Evolutionary conservation across 2,113 vertebrate genomes (phyloP).

Genomic region (Passer domesticus): DNA sequence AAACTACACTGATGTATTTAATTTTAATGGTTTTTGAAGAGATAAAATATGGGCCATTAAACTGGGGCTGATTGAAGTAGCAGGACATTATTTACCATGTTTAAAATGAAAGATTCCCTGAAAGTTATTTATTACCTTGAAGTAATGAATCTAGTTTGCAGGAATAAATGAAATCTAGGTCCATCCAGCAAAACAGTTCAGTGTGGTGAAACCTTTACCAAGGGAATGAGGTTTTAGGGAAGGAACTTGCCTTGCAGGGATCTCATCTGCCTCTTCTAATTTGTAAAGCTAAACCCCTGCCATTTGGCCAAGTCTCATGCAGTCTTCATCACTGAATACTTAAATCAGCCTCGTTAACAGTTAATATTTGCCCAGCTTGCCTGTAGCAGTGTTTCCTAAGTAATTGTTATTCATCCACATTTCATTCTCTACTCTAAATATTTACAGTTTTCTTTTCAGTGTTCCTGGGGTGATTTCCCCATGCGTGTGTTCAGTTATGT

Average conservation of each 20-base stretch:
- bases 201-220: not conserved
- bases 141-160: not conserved
- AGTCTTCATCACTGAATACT: not conserved
- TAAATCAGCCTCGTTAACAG: not conserved
- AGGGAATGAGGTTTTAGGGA: not conserved
- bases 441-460: not conserved
- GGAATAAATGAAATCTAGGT: not conserved
- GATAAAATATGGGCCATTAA: not conserved
- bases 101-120: conserved; percentile 9
- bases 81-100: not conserved
- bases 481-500: not conserved
- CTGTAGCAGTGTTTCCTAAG: not conserved
- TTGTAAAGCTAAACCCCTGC: conserved; percentile 16
- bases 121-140: conserved; percentile 16
- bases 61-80: not conserved
- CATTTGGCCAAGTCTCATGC: not conserved
- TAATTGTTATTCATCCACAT: not conserved
- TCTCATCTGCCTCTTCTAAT: conserved; percentile 27
- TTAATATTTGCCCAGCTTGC: conserved; percentile 8
- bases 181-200: not conserved
- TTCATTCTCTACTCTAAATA: conserved; percentile 23
- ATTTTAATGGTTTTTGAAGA: conserved; percentile 7
- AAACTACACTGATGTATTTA: not conserved
- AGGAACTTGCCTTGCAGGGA: not conserved
- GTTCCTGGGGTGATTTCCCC: not conserved